Evolutionary conservation across 2,797 vertebrate genomes (phyloP).

Genomic region (Pangasius mekongensis): DNA sequence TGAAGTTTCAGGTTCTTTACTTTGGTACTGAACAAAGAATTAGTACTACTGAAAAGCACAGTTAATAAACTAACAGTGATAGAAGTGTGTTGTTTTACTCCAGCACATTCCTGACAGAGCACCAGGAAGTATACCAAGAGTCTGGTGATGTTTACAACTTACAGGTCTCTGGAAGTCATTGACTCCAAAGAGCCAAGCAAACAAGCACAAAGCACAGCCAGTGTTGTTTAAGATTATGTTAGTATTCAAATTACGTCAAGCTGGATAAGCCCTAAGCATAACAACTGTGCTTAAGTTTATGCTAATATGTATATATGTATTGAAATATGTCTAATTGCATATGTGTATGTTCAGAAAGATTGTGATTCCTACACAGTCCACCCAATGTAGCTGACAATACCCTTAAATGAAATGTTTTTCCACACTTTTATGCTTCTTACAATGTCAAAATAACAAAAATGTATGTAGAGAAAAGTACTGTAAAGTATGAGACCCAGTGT

Average conservation of each 20-base stretch:
- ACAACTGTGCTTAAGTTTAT: not conserved
- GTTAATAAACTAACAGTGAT: not conserved
- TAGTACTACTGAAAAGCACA: not conserved
- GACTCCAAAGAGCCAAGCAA: not conserved
- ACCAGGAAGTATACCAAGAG: not conserved
- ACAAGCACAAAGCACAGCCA: not conserved
- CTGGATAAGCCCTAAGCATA: not conserved
- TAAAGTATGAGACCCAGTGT: not conserved
- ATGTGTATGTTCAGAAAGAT: not conserved
- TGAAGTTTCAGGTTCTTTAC: not conserved
- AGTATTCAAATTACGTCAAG: not conserved
- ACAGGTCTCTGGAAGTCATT: conserved; percentile 1
- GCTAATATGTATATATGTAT: not conserved
- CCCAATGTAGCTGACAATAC: not conserved
- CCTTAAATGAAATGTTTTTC: not conserved
- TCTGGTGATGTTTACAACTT: not conserved
- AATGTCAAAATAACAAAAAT: not conserved
- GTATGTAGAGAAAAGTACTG: not conserved
- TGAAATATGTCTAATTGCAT: not conserved
- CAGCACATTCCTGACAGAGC: conserved; percentile 6
- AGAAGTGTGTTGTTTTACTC: not conserved
- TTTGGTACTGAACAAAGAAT: not conserved
- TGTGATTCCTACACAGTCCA: not conserved
- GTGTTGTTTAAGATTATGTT: not conserved
- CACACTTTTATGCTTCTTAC: not conserved